phyloP scores from a whole-genome alignment of 2,113 vertebrate species.

The Hylia prasina region DNA sequence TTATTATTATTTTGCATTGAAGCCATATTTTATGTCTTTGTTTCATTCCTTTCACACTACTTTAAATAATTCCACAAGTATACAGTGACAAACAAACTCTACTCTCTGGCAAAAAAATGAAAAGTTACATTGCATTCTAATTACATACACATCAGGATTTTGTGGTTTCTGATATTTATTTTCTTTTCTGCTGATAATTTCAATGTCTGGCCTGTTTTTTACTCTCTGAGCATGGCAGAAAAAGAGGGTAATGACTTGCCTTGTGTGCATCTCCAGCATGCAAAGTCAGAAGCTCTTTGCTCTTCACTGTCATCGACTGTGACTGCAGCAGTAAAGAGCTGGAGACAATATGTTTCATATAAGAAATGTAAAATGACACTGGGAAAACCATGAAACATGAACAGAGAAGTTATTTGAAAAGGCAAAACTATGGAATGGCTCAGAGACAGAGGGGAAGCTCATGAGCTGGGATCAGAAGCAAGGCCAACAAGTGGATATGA shows the following conservation, averaged over 20 bases:
- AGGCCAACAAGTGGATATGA: not conserved
- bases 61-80: not conserved
- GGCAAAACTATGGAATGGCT: not conserved
- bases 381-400: not conserved
- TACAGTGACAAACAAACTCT: not conserved
- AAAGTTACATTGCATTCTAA: not conserved
- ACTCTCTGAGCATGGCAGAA: not conserved
- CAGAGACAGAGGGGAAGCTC: not conserved
- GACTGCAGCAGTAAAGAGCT: not conserved
- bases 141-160: not conserved
- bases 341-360: not conserved
- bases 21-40: not conserved
- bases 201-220: not conserved
- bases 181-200: not conserved
- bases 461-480: not conserved
- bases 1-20: too few relatives aligned
- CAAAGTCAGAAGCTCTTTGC: not conserved
- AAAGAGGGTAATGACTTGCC: not conserved
- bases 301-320: not conserved
- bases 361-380: not conserved
- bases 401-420: not conserved
- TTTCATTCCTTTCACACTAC: not conserved
- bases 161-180: not conserved
- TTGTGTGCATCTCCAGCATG: not conserved
- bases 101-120: not conserved